Evolutionary conservation across 2,113 vertebrate genomes (phyloP).

Genomic region (Thamnophis sirtalis): DNA sequence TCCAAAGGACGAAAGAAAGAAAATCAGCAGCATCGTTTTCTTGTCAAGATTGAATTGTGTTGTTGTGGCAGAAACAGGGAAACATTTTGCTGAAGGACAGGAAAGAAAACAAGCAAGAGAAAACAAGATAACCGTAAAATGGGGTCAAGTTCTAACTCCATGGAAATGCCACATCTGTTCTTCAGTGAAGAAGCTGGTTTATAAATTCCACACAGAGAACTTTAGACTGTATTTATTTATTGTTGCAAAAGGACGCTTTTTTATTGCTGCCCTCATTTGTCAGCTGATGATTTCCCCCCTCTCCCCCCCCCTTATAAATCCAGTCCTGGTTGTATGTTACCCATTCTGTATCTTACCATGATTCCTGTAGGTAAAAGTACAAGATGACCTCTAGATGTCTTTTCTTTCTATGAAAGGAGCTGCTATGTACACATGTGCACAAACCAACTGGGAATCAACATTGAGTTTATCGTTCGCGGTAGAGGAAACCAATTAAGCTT

Average conservation of each 20-base stretch:
- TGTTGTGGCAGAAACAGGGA: constrained; percentile 77
- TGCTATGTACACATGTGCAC: constrained; percentile 80
- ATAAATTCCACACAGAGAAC: constrained; percentile 79
- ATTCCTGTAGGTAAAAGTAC: constrained; percentile 82
- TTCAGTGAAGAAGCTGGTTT: constrained; percentile 87
- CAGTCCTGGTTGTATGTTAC: constrained; percentile 75
- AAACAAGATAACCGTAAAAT: constrained; percentile 71
- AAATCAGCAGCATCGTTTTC: constrained; percentile 76
- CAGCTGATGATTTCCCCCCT: constrained; percentile 81
- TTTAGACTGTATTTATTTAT: constrained; percentile 87
- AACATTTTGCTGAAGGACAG: constrained; percentile 71
- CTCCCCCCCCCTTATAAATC: constrained; percentile 12
- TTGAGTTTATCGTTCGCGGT: constrained; percentile 73
- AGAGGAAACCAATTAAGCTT: constrained; percentile 70
- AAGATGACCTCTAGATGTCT: constrained; percentile 78
- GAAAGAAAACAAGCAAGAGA: constrained; percentile 66
- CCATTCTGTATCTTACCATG: constrained; percentile 79
- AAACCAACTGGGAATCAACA: constrained; percentile 78
- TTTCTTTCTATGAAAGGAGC: constrained; percentile 87
- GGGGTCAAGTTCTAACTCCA: constrained; percentile 75
- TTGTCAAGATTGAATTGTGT: constrained; percentile 79
- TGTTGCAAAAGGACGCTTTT: constrained; percentile 86
- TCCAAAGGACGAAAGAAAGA: constrained; percentile 80
- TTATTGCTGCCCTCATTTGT: constrained; percentile 84
- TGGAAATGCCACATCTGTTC: constrained; percentile 82